Percentiles rank a stretch among this genome's conserved stretches.
phyloP scores from a whole-genome alignment of 2,797 vertebrate genomes.

The Glossophaga mutica region DNA sequence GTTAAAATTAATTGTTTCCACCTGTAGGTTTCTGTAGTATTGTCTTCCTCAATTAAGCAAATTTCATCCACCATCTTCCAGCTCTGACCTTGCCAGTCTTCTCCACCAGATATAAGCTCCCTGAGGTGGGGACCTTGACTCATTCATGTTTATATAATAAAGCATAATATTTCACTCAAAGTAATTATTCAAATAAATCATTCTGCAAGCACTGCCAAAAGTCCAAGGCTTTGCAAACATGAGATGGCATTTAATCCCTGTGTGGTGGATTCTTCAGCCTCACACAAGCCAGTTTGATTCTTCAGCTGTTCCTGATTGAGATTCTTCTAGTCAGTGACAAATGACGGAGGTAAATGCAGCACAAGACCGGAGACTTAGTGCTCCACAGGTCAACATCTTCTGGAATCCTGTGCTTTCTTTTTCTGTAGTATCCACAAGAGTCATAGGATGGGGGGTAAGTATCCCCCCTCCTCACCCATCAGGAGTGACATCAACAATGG shows the following conservation, averaged over 20 bases:
- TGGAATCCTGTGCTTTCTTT: not conserved
- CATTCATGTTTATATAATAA: slow-evolving; percentile 25
- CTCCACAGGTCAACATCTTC: not conserved
- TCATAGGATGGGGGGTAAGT: not conserved
- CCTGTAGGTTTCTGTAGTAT: not conserved
- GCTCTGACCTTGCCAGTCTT: not conserved
- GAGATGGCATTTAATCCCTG: not conserved
- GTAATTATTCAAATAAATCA: slow-evolving; percentile 42
- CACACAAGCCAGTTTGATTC: not conserved
- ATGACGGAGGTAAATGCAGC: not conserved
- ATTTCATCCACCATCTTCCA: not conserved
- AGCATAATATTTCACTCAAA: slow-evolving; percentile 7
- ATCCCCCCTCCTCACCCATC: not conserved
- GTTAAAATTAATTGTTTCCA: slow-evolving; percentile 30
- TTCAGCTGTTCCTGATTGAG: not conserved
- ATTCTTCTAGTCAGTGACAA: not conserved
- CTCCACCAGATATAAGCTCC: not conserved
- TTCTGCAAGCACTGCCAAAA: not conserved
- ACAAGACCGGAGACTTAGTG: not conserved
- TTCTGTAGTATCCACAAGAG: too few relatives aligned
- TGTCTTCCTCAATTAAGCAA: not conserved
- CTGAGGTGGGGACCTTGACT: slow-evolving; percentile 10
- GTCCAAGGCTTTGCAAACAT: not conserved
- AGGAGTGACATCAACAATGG: not conserved
- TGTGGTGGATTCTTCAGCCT: not conserved